A percentile compares a stretch with the other conserved stretches of the same genome.
phyloP scores from a whole-genome alignment of 2,797 vertebrate genomes.

The Fratercula arctica region DNA sequence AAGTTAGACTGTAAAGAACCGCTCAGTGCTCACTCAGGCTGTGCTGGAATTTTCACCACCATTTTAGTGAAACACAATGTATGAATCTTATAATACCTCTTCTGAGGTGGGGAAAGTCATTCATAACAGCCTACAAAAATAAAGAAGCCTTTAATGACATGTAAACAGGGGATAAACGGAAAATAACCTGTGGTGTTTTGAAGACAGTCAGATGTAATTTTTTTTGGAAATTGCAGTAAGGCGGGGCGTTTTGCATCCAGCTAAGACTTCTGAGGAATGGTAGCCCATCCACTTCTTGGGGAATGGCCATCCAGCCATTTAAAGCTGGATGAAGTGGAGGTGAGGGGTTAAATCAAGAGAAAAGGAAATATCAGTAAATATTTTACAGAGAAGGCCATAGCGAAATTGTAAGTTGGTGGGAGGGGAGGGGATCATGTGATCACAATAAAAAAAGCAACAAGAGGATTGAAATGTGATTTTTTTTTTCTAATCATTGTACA shows the following conservation, averaged over 20 bases:
- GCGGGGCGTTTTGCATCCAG: neutral
- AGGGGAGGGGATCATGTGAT: neutral
- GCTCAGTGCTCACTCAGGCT: neutral
- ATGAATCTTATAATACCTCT: neutral
- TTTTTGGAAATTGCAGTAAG: neutral
- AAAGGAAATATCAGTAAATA: neutral
- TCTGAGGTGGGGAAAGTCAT: neutral
- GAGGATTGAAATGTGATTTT: neutral
- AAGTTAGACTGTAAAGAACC: neutral
- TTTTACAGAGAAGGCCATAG: neutral
- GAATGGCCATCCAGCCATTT: neutral
- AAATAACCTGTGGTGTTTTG: neutral
- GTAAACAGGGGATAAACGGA: neutral
- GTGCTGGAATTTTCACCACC: neutral
- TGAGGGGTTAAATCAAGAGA: neutral
- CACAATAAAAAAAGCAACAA: neutral
- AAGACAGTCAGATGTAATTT: neutral
- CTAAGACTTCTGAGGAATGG: neutral
- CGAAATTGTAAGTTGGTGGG: neutral
- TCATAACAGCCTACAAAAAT: neutral
- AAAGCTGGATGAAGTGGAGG: neutral
- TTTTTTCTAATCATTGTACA: neutral
- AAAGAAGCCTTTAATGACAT: neutral
- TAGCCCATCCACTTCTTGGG: rapidly evolving
- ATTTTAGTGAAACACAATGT: neutral